Percentiles rank a stretch among this genome's conserved stretches.
These are phyloP conservation scores for Tapirus indicus DNA, from an alignment of 2,797 vertebrate species.

Conservation along the genomic window DNA sequence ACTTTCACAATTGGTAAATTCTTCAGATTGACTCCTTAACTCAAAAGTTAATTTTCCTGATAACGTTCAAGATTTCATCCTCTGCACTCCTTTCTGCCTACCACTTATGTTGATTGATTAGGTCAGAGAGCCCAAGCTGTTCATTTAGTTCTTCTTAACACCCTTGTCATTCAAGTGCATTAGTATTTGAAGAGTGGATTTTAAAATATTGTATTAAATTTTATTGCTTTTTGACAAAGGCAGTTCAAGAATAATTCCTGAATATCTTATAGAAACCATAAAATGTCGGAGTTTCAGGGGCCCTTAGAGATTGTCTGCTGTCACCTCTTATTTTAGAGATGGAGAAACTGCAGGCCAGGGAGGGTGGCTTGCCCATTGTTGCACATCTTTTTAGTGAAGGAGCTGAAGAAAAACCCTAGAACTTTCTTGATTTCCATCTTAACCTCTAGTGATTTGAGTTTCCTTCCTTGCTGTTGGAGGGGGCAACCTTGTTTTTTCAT, in stretches of 20 bases:
- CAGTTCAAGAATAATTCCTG: conserved; percentile 83
- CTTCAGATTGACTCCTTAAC: conserved; percentile 69
- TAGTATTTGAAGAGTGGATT: conserved; percentile 83
- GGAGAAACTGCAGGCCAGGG: background rate
- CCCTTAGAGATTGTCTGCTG: conserved; percentile 62
- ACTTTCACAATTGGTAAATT: conserved; percentile 49
- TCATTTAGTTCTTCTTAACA: conserved; percentile 82
- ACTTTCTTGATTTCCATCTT: conserved; percentile 1
- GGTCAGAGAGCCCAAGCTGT: conserved; percentile 79
- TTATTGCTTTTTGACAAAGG: conserved; percentile 85
- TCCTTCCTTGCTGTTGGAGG: background rate
- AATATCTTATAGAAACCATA: conserved; percentile 78
- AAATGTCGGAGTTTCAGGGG: conserved; percentile 73
- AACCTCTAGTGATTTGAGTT: background rate
- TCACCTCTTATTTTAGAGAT: conserved; percentile 63
- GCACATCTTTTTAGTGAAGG: conserved; percentile 14
- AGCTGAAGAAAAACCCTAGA: background rate
- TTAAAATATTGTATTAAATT: conserved; percentile 85
- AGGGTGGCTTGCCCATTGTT: no score
- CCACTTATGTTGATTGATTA: conserved; percentile 81
- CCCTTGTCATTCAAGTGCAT: conserved; percentile 83
- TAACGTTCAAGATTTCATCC: conserved; percentile 65
- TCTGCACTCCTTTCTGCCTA: conserved; percentile 51
- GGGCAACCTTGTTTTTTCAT: background rate
- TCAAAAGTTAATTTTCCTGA: conserved; percentile 74